Evolutionary conservation across 1,140 invertebrate genomes (phyloP), one percentile per base, ranked within the genome.

Genomic region (Doryteuthis pealeii): DNA sequence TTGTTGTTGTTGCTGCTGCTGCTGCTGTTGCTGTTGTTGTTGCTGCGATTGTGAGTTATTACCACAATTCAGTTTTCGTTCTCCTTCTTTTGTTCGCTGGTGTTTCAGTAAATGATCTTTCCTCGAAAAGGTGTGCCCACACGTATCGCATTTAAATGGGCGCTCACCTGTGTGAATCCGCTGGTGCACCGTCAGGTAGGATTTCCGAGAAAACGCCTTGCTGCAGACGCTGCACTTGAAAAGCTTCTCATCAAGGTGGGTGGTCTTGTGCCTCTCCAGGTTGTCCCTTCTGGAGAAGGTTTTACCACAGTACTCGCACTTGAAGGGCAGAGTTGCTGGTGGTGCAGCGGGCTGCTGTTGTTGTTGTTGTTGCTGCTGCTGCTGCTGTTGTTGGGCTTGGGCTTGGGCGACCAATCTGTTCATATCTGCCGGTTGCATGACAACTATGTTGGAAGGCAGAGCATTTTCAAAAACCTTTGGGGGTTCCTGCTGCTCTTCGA

Each of bases 61-160:
- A 58, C 3, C 26, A 28, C 54, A 58, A 28, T 58, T 58, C 26
- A 58, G 18, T 28, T 58, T 58, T 5, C 54, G 54, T 58, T 58
- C 54, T 22, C 54, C 54, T 22, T 58, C 54, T 28, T 58, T 58
- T 22, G 18, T 58, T 22, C 54, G 54, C 54, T 58, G 54, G 18
- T 58, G 54, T 15, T 58, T 58, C 18, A 58, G 18, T 15, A 58
- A 58, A 28, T 58, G 54, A 15, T 58, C 54, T 28, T 58, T 58
- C 18, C 54, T 22, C 26, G 54, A 22, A 58, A 58, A 58, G 5
- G 26, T 58, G 54, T n/a, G 26, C 5, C 54, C 54, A 15, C 95
- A 96, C 62, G 95, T 91, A 2, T 92, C 90, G 92, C 33, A 91
- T 91, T 83, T 95, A 94, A 72, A 94, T 92, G 73, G 73, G 18